phyloP scores from a whole-genome alignment of 2,888 invertebrate species.

The Mesorhabditis belari region DNA sequence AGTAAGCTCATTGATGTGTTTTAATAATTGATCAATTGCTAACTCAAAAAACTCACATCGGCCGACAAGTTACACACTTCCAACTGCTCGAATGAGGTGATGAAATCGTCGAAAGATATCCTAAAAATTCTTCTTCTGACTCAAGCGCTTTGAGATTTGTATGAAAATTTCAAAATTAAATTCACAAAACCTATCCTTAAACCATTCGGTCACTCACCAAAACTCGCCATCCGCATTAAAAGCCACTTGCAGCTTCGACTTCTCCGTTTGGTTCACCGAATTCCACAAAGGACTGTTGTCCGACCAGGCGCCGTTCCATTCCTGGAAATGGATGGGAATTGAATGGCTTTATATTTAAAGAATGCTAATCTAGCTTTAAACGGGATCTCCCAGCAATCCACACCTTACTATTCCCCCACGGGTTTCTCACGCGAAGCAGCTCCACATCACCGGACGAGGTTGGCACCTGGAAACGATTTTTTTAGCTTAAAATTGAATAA shows the following conservation, averaged over 20 bases:
- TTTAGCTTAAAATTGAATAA: no score
- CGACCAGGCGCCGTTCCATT: slow-evolving; percentile 91
- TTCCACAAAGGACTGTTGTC: slow-evolving; percentile 71
- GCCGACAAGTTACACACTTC: slow-evolving; percentile 93
- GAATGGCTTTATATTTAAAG: no score
- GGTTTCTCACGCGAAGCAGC: slow-evolving; percentile 13
- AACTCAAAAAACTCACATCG: no score
- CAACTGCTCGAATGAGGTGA: slow-evolving; percentile 71
- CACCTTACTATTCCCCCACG: slow-evolving; percentile 15
- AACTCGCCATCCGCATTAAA: slow-evolving; percentile 92
- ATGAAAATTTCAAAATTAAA: slow-evolving; percentile 67
- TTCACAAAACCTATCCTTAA: slow-evolving; percentile 18
- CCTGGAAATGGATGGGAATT: slow-evolving; percentile 60
- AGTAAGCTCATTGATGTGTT: no score
- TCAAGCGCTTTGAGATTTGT: slow-evolving; percentile 75
- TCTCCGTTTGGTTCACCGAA: slow-evolving; percentile 75
- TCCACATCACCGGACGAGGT: background rate
- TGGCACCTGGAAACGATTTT: background rate
- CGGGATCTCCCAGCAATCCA: no score
- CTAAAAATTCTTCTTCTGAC: slow-evolving; percentile 72
- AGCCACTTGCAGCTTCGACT: slow-evolving; percentile 75
- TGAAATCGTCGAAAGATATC: slow-evolving; percentile 81
- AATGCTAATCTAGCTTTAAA: background rate
- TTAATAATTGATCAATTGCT: no score
- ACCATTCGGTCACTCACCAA: slow-evolving; percentile 62